A percentile compares a stretch with the other conserved stretches of the same genome.
Conservation (phyloP, 2,888 invertebrate species). For the Tipula unca region DNA sequence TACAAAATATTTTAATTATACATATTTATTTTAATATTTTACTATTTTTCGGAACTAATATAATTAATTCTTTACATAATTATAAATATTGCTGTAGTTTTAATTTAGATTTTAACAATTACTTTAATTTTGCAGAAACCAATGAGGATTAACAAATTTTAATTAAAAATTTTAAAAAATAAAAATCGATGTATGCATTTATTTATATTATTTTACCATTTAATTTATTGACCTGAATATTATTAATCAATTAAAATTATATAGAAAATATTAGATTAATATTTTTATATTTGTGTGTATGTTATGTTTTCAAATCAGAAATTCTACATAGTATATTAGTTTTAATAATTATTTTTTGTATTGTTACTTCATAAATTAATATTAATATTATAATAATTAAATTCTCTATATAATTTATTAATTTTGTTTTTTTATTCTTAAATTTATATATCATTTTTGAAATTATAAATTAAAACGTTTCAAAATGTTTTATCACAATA, state of each 20-base stretch:
- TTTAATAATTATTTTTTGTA: background rate
- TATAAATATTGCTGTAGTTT: background rate
- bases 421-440: background rate
- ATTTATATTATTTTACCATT: too few species aligned
- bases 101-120: background rate
- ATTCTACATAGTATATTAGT: background rate
- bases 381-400: background rate
- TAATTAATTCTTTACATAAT: background rate
- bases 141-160: background rate
- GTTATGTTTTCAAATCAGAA: background rate
- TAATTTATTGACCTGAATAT: background rate
- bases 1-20: background rate
- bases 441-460: background rate
- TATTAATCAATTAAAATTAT: background rate
- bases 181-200: background rate
- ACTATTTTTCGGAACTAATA: background rate
- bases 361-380: background rate
- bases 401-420: background rate
- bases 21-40: background rate
- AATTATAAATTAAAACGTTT: background rate
- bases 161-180: background rate
- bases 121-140: background rate
- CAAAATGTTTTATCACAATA: conserved; percentile 8
- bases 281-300: background rate
- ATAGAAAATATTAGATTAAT: background rate